Percentiles rank a stretch among this genome's conserved stretches.
Conservation (phyloP, 2,113 vertebrate genomes). For the Pipa parva region DNA sequence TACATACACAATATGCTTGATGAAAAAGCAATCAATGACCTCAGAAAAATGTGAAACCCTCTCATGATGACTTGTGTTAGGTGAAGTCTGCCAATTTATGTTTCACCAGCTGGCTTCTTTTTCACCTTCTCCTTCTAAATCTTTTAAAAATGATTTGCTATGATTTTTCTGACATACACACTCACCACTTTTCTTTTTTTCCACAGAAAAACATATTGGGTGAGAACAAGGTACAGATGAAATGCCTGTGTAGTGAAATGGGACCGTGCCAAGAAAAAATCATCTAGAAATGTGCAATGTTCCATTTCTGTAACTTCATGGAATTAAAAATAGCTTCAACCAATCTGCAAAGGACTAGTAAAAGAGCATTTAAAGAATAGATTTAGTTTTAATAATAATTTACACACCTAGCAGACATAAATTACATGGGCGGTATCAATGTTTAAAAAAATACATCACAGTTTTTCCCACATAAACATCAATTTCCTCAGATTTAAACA, state of each 20-base stretch:
- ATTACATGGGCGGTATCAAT: no score
- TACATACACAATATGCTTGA: conserved; percentile 59
- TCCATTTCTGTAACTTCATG: conserved; percentile 42
- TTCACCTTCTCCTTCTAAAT: conserved; percentile 56
- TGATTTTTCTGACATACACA: conserved; percentile 46
- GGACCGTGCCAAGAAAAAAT: conserved; percentile 47
- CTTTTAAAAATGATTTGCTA: conserved; percentile 55
- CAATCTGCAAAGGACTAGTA: conserved; percentile 13
- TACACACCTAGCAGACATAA: background rate
- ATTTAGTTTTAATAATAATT: conserved; percentile 3
- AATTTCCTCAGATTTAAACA: no score
- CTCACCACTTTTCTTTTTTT: conserved; percentile 46
- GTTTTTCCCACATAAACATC: no score
- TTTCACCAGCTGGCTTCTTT: conserved; percentile 57
- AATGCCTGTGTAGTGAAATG: conserved; percentile 45
- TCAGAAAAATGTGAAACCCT: conserved; percentile 65
- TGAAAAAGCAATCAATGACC: conserved; percentile 64
- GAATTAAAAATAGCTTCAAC: conserved; percentile 42
- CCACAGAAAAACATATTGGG: conserved; percentile 54
- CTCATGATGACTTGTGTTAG: conserved; percentile 55
- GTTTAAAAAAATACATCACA: no score
- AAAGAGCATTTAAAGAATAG: no score
- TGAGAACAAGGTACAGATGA: conserved; percentile 58
- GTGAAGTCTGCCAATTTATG: conserved; percentile 59
- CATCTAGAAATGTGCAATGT: conserved; percentile 49